Percentiles rank a stretch among this genome's conserved stretches.
Evolutionary conservation across 37 sponge, comb jelly and placozoan genomes (phyloP).

Genomic region (Geodia barretti): DNA sequence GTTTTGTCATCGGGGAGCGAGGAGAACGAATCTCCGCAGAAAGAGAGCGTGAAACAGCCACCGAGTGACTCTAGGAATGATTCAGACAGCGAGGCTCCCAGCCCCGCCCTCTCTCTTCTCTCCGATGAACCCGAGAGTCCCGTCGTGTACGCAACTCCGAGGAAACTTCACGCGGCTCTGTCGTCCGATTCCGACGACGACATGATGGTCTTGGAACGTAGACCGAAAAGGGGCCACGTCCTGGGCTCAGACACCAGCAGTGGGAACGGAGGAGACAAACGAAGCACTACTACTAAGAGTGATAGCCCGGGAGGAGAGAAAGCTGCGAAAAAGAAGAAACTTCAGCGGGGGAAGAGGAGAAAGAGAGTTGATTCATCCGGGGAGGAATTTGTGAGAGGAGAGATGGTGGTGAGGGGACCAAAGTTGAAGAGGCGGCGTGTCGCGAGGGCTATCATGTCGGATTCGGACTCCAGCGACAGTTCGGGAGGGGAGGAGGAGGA

Average conservation of each 20-base stretch:
- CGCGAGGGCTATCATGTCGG: neutral
- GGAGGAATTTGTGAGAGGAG: neutral
- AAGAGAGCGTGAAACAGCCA: neutral
- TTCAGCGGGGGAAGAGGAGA: neutral
- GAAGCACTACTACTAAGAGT: neutral
- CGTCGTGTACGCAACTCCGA: neutral
- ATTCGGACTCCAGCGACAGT: neutral
- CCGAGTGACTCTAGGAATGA: neutral
- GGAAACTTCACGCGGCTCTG: neutral
- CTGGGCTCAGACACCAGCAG: neutral
- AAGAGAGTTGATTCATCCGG: neutral
- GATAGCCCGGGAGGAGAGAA: neutral
- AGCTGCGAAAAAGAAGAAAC: neutral
- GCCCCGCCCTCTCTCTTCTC: neutral
- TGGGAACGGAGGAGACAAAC: neutral
- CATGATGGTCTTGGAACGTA: neutral
- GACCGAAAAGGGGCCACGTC: neutral
- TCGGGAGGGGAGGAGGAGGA: constrained; percentile 2
- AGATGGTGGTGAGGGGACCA: neutral
- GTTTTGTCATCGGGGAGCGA: constrained; percentile 13
- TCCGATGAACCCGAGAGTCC: neutral
- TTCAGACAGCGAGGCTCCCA: neutral
- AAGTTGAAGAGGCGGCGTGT: neutral
- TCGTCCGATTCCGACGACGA: constrained; percentile 14
- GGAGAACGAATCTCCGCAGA: neutral